Evolutionary conservation across 2,797 vertebrate species (phyloP).

Genomic region (Mareca strepera): DNA sequence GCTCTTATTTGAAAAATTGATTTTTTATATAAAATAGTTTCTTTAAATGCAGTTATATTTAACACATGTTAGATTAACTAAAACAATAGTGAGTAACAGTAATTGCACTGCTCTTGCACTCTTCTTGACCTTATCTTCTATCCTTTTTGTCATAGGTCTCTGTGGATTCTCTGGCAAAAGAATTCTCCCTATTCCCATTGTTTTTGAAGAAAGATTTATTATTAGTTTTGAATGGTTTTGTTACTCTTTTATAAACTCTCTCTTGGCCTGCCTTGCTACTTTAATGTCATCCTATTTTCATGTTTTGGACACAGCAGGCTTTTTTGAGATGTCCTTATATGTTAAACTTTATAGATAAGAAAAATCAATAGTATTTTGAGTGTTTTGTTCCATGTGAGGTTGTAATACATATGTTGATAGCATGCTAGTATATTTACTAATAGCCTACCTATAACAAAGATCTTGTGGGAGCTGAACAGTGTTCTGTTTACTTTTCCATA

Average conservation of each 20-base stretch:
- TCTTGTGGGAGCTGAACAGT: background rate
- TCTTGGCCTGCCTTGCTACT: background rate
- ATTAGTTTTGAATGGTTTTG: background rate
- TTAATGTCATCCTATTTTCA: background rate
- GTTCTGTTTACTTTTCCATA: background rate
- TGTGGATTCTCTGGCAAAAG: background rate
- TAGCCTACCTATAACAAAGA: background rate
- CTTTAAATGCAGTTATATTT: background rate
- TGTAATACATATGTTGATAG: background rate
- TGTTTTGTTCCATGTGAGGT: background rate
- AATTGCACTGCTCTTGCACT: background rate
- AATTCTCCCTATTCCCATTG: background rate
- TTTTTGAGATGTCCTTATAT: background rate
- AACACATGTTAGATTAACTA: background rate
- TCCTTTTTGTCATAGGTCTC: accelerated
- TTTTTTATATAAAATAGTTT: background rate
- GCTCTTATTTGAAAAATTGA: background rate
- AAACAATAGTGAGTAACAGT: background rate
- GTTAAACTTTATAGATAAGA: background rate
- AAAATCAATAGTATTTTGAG: background rate
- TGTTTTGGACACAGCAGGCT: background rate
- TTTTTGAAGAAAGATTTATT: background rate
- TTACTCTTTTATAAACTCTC: background rate
- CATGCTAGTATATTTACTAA: background rate
- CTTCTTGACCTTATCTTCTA: background rate